Evolutionary conservation across 2,113 vertebrate species (phyloP).

Genomic region (Capra hircus): DNA sequence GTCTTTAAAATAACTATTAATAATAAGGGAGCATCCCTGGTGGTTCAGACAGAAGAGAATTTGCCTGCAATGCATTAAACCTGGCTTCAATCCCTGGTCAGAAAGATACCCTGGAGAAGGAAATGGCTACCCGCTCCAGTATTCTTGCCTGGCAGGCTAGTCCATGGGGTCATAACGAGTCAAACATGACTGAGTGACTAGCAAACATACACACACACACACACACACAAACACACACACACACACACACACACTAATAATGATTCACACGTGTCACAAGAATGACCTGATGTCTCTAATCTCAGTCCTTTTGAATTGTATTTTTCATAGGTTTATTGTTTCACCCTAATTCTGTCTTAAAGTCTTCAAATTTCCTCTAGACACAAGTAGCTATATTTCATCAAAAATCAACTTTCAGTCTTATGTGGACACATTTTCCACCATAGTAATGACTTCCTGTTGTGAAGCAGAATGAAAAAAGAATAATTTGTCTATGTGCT

Average conservation of each 20-base stretch:
- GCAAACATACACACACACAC: no score
- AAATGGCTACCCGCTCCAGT: neutral
- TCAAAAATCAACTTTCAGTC: slow-evolving; percentile 61
- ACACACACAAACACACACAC: no score
- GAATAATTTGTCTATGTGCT: slow-evolving; percentile 50
- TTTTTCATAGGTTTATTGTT: neutral
- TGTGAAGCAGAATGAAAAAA: slow-evolving; percentile 49
- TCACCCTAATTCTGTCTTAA: slow-evolving; percentile 34
- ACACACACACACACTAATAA: neutral
- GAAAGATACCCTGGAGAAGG: neutral
- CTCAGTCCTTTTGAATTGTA: neutral
- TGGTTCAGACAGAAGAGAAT: neutral
- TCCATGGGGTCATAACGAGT: neutral
- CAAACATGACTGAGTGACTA: neutral
- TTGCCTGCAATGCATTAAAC: neutral
- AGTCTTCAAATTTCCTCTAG: slow-evolving; percentile 30
- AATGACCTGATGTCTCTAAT: neutral
- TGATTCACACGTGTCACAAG: neutral
- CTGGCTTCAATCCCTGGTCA: neutral
- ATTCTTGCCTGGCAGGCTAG: neutral
- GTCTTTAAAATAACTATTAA: neutral
- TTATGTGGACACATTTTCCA: slow-evolving; percentile 44
- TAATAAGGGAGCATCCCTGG: neutral
- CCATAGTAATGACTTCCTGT: slow-evolving; percentile 42
- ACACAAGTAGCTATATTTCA: slow-evolving; percentile 47